These are phyloP conservation scores for Adineta ricciae DNA, from an alignment of 2,888 invertebrate genomes.

Conservation along the genomic window DNA sequence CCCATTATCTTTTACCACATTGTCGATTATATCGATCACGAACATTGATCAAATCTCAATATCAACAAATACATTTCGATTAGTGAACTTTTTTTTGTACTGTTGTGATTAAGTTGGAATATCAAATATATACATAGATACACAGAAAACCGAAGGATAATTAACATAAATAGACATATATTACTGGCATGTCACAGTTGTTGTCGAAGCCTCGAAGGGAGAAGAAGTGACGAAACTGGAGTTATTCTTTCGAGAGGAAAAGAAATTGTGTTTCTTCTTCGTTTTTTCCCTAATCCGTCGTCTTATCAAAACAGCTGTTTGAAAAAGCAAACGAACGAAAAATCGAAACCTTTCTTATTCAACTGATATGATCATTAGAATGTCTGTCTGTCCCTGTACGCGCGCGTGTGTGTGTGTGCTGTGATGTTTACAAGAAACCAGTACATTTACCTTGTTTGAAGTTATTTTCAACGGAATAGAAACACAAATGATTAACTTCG, in stretches of 20 bases:
- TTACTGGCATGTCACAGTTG: neutral
- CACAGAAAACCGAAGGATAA: too few relatives aligned
- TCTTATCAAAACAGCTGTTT: neutral
- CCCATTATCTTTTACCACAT: conserved; percentile 12
- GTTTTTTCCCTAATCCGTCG: neutral
- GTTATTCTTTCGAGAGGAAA: neutral
- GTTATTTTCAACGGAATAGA: too few relatives aligned
- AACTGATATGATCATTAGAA: neutral
- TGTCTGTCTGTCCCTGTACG: too few relatives aligned
- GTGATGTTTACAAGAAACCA: too few relatives aligned
- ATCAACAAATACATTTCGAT: neutral
- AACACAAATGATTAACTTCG: too few relatives aligned
- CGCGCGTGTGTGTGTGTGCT: too few relatives aligned
- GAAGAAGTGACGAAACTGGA: neutral
- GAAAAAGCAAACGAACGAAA: neutral
- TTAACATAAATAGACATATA: neutral
- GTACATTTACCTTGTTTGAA: too few relatives aligned
- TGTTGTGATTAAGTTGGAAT: neutral
- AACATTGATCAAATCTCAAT: neutral
- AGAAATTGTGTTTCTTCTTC: too few relatives aligned
- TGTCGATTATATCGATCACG: conserved; percentile 6
- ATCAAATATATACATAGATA: neutral
- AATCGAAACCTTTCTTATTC: neutral
- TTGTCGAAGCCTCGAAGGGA: neutral
- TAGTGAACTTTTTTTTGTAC: neutral